Percentiles rank a stretch among this genome's conserved stretches.
Evolutionary conservation across 2,888 invertebrate species (phyloP).

Genomic region (Disparrhopalites patrizii): DNA sequence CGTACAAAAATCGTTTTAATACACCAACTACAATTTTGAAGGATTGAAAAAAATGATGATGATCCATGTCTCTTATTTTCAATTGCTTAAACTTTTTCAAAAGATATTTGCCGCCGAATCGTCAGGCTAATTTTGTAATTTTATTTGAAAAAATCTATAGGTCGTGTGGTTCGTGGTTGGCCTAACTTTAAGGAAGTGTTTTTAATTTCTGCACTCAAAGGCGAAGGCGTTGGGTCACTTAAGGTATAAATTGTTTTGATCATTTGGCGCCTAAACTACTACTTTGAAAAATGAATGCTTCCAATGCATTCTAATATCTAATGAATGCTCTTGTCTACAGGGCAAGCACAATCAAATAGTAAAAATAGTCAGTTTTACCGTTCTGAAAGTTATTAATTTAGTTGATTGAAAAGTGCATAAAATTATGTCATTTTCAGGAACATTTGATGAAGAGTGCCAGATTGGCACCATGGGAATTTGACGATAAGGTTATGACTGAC

Average conservation of each 20-base stretch:
- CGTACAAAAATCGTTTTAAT: no score
- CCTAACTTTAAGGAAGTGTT: constrained; percentile 82
- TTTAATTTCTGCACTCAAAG: constrained; percentile 80
- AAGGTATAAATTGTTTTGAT: constrained; percentile 55
- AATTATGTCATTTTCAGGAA: constrained; percentile 54
- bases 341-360: not conserved
- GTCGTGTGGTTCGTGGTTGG: constrained; percentile 57
- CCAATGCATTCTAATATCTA: not conserved
- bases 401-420: not conserved
- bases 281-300: no score
- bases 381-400: no score
- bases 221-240: constrained; percentile 68
- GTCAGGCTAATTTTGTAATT: no score
- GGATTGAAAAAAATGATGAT: not conserved
- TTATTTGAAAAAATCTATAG: not conserved
- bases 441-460: constrained; percentile 67
- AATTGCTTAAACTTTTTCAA: no score
- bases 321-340: not conserved
- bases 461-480: constrained; percentile 64
- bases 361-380: not conserved
- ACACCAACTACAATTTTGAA: no score
- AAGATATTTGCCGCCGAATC: no score
- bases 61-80: not conserved
- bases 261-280: no score
- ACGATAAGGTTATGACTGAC: constrained; percentile 67